These are phyloP conservation scores for Drosophila dives DNA, from an alignment of 2,888 invertebrate species.

Conservation along the genomic window DNA sequence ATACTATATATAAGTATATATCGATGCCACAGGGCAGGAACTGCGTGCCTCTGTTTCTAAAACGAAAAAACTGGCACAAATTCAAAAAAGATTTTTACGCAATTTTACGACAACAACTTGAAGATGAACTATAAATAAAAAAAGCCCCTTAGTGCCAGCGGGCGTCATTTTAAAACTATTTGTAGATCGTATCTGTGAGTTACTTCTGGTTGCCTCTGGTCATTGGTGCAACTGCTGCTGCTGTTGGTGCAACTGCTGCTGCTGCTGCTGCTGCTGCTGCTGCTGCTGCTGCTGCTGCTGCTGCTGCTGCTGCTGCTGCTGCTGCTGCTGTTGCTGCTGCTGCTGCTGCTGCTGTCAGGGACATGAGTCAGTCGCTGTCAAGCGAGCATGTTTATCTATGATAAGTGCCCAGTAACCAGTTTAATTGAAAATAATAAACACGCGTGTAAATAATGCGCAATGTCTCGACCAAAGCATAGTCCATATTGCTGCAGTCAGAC, in stretches of 20 bases:
- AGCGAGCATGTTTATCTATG: slow-evolving; percentile 62
- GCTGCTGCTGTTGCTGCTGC: neutral
- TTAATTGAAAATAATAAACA: slow-evolving; percentile 79
- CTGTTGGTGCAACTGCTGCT: neutral
- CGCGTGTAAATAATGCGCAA: slow-evolving; percentile 75
- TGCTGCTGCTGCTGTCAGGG: slow-evolving; percentile 33
- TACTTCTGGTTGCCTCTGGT: slow-evolving; percentile 31
- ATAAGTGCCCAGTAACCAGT: slow-evolving; percentile 61
- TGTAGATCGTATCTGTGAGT: slow-evolving; percentile 59
- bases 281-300: too few relatives aligned
- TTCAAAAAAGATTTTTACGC: slow-evolving; percentile 79
- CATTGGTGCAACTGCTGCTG: neutral
- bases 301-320: too few relatives aligned
- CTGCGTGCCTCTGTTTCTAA: slow-evolving; percentile 41
- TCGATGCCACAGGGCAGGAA: slow-evolving; percentile 38
- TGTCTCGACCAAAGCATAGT: slow-evolving; percentile 46
- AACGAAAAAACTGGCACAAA: slow-evolving; percentile 74
- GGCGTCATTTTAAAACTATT: slow-evolving; percentile 54
- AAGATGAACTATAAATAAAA: slow-evolving; percentile 75
- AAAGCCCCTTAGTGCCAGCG: slow-evolving; percentile 61
- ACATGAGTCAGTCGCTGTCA: slow-evolving; percentile 59
- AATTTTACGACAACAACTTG: slow-evolving; percentile 78
- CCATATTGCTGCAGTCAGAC: slow-evolving; percentile 27
- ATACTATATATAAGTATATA: slow-evolving; percentile 10
- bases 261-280: neutral